Base-by-base conservation (phyloP, 2,113 vertebrate species). In the Mustela lutreola region DNA sequence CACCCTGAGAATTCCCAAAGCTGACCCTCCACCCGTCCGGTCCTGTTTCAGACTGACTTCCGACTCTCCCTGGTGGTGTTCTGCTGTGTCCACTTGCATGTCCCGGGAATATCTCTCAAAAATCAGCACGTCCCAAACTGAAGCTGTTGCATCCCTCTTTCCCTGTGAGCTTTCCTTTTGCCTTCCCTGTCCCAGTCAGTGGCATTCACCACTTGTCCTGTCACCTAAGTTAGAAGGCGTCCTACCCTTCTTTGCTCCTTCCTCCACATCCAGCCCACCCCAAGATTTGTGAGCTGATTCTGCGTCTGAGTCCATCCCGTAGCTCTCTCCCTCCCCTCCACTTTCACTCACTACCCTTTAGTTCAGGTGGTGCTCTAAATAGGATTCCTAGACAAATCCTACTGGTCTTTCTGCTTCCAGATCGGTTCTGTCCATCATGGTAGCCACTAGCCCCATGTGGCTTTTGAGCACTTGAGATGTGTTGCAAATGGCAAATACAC, bases 331-430 rank as follows among this genome's bases (percentile, higher is more conserved):
- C 31, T 22, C 45, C 7, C 4, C 18, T 15, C 21, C 31, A 16
- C 89, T 81, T 95, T 89, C 18, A 45, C 48, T 36, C 63, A 26
- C 48, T 95, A 3, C 33, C 22, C 28, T 31, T 7, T 83, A 39
- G 70, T 53, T 71, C 11, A 62, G 45, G n/a, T 39, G 67, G 71
- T 65, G 50, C 58, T 89, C 28, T 76, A 90, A 92, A 11, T 26
- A 76, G 48, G 58, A 94, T 73, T 91, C 76, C 78, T 89, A 33
- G 36, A 53, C 53, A 82, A 83, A 58, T 82, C 84, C 63, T 71
- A 70, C 24, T 45, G 42, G 12, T 87, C 67, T 90, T 93, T 89
- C 53, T 80, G 19, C 48, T 91, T 92, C 36, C 81, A 85, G 73
- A 42, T 28, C 39, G 50, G 7, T 63, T 88, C n/a, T 89, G 62